Percentiles rank a stretch among this genome's conserved stretches.
These are phyloP conservation scores for Lithophane ornitopus DNA, from an alignment of 2,888 invertebrate species.

Conservation along the genomic window DNA sequence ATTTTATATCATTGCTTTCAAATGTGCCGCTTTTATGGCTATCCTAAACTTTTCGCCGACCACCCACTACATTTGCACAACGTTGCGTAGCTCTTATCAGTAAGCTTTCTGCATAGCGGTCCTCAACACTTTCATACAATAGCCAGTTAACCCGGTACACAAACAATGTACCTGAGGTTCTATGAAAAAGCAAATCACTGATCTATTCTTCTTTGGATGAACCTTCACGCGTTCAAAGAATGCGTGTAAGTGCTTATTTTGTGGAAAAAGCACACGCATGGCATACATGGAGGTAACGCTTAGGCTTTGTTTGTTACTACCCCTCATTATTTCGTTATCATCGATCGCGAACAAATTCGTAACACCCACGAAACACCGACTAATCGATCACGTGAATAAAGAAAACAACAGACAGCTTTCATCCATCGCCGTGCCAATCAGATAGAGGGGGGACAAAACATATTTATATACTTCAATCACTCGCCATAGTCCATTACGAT, in stretches of 20 bases:
- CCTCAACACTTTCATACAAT: constrained; percentile 67
- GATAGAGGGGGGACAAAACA: constrained; percentile 78
- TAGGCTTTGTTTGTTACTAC: constrained; percentile 50
- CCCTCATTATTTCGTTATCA: constrained; percentile 63
- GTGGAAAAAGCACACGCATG: constrained; percentile 23
- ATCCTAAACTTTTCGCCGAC: constrained; percentile 77
- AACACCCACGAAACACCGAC: constrained; percentile 53
- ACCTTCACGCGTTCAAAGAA: constrained; percentile 28
- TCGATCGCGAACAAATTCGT: constrained; percentile 67
- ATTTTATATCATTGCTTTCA: constrained; percentile 83
- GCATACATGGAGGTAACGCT: constrained; percentile 29
- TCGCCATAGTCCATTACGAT: constrained; percentile 85
- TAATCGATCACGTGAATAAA: constrained; percentile 74
- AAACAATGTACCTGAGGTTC: constrained; percentile 60
- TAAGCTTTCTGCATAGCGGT: constrained; percentile 71
- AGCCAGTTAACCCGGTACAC: constrained; percentile 52
- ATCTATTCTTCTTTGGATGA: constrained; percentile 25
- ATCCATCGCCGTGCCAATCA: constrained; percentile 88
- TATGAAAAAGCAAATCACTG: constrained; percentile 41
- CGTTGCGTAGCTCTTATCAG: constrained; percentile 77
- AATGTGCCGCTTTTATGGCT: constrained; percentile 82
- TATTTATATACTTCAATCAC: constrained; percentile 83
- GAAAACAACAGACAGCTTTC: constrained; percentile 81
- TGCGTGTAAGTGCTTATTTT: constrained; percentile 20
- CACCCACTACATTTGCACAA: constrained; percentile 83